phyloP scores from a whole-genome alignment of 2,888 invertebrate species.

The Leuctra nigra region DNA sequence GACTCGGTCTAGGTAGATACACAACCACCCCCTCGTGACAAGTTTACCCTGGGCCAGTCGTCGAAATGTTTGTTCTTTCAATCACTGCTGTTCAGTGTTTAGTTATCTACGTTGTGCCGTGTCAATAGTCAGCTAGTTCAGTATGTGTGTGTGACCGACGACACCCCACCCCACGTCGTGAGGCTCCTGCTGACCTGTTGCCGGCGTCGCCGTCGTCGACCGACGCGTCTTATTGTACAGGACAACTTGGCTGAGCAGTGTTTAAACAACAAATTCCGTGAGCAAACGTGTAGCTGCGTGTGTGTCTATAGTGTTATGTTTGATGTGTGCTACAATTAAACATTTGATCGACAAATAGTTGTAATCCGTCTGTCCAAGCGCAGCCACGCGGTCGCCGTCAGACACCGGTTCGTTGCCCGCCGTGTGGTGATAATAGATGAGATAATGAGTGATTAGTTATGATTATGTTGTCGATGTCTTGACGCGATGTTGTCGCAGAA shows the following conservation, averaged over 20 bases:
- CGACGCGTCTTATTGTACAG: conserved; percentile 6
- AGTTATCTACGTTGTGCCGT: conserved; percentile 6
- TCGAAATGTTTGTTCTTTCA: conserved; percentile 47
- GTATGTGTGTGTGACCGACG: neutral
- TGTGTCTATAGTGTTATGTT: neutral
- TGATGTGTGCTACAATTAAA: conserved; percentile 15
- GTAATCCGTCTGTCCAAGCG: neutral
- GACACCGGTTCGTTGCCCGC: conserved; percentile 34
- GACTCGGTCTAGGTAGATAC: neutral
- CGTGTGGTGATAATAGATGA: conserved; percentile 42
- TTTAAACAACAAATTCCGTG: conserved; percentile 18
- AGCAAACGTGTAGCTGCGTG: conserved; percentile 17
- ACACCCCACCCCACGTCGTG: conserved; percentile 21
- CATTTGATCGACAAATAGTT: conserved; percentile 17
- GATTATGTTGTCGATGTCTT: conserved; percentile 25
- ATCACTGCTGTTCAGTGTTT: conserved; percentile 39
- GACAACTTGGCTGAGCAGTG: neutral
- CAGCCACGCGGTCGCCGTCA: neutral
- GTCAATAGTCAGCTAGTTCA: neutral
- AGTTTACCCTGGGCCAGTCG: conserved; percentile 23
- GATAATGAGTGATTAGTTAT: conserved; percentile 34
- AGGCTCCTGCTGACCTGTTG: conserved; percentile 26
- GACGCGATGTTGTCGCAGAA: conserved; percentile 57
- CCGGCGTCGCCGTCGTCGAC: neutral
- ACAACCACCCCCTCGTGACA: conserved; percentile 24